Percentiles rank a stretch among this genome's conserved stretches.
These are phyloP conservation scores for Hucho hucho DNA, from an alignment of 2,113 vertebrate species.

Conservation along the genomic window DNA sequence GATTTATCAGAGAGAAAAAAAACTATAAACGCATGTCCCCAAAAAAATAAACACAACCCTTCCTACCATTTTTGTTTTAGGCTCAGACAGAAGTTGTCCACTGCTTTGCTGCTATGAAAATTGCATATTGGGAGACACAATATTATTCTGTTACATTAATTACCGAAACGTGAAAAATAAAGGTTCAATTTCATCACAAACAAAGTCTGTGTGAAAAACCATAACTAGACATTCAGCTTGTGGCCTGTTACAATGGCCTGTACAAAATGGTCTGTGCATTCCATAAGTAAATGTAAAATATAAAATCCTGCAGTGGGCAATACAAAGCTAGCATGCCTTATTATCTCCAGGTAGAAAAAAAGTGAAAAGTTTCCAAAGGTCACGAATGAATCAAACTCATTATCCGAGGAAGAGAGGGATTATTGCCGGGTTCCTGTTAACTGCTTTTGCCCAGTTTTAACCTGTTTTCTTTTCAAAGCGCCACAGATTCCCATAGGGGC, in stretches of 20 bases:
- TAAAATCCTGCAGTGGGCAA: slow-evolving; percentile 4
- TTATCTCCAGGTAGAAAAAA: slow-evolving; percentile 37
- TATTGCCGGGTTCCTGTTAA: slow-evolving; percentile 47
- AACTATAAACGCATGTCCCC: slow-evolving; percentile 67
- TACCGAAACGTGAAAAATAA: too few relatives aligned
- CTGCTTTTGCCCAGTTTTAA: slow-evolving; percentile 62
- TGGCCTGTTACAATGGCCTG: slow-evolving; percentile 7
- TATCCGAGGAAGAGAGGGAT: slow-evolving; percentile 60
- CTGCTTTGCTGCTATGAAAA: background rate
- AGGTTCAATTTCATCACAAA: too few relatives aligned
- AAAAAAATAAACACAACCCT: slow-evolving; percentile 55
- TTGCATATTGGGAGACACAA: background rate
- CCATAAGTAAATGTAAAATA: slow-evolving; percentile 27
- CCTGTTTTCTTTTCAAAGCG: slow-evolving; percentile 59
- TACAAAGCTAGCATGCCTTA: slow-evolving; percentile 37
- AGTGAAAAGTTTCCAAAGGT: slow-evolving; percentile 73
- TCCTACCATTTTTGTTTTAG: slow-evolving; percentile 53
- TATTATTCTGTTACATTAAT: too few relatives aligned
- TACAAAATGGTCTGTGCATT: slow-evolving; percentile 26
- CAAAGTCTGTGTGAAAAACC: too few relatives aligned
- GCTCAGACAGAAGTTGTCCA: slow-evolving; percentile 35
- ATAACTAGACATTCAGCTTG: background rate
- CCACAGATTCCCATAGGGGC: slow-evolving; percentile 50
- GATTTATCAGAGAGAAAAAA: slow-evolving; percentile 66
- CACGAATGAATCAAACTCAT: slow-evolving; percentile 76